Base-by-base conservation (phyloP, 2,113 vertebrate species). In the Lasiurus borealis region DNA sequence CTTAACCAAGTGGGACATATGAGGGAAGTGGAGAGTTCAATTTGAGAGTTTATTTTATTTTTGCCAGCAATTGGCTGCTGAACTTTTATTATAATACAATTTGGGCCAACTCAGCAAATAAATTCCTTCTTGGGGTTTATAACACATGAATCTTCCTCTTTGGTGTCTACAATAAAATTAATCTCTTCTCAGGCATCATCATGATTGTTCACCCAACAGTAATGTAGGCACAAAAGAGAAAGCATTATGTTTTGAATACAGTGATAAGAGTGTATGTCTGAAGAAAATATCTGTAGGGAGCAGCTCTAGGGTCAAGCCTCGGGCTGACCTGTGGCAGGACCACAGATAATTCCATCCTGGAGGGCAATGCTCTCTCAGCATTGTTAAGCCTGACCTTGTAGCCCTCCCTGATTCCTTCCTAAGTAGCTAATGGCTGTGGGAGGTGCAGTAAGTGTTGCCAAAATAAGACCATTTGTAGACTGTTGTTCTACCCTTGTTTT, bases 241-340 rank as follows among this genome's bases (percentile, higher is more conserved):
- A 25, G 5, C 57, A 13, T 77, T 82, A 27, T 75, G n/a, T 78
- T 91, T 85, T 95, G 34, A 96, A 82, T 59, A 72, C 50, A 23
- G 52, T 95, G 13, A 40, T 78, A 36, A 27, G 11, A 25, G 1
- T 6, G 80, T 89, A 36, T 68, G 10, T 62, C 92, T 76, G 21
- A 91, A 77, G 48, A 68, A 92, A 69, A 85, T 59, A 54, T 54
- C 19, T 54, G 52, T 54, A 54, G 16, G 16, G 52, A 54, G 16
- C 16, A 54, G 16, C 16, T 54, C 52, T 54, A 54, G 52, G 52
- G 16, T 54, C 52, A 54, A 54, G 52, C 52, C 52, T 54, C 16
- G 52, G 52, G 5, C 52, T 54, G 52, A 54, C 52, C 15, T 54
- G 4, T 54, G 52, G 52, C 52, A 54, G 52, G 52, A 6, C 52